Evolutionary conservation across 2,888 invertebrate species (phyloP), one percentile per base, ranked within the genome.

Genomic region (Axea sp.): DNA sequence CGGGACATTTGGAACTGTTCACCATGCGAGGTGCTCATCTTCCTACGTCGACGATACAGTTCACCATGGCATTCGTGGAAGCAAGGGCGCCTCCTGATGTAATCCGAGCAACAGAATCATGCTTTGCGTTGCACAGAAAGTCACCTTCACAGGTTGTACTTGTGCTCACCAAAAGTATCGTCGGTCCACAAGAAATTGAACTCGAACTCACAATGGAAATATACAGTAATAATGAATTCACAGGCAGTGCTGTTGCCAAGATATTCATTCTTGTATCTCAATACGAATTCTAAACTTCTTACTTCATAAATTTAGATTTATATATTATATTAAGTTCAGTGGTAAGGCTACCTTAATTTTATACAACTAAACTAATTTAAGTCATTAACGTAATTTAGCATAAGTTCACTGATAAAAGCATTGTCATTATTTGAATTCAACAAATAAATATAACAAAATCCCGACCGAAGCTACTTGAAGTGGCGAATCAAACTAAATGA

Each of bases 181-280:
- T 92, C 74, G 97, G 97, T 0, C 97, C 97, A 0, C 97, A 98
- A 86, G 96, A 96, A 82, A 93, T 97, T 76, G 95, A 96, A 80
- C 88, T 98, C 22, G 93, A 96, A 80, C 89, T 98, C 17, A 92
- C 92, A 74, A 96, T 97, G 96, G 94, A 95, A 60, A 90, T 96
- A 1, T 94, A 92, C 84, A 92, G 91, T 67, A 90, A 91, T 41
- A 91, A 92, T 2, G 90, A 91, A 47, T 95, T 94, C 74, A 92
- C 93, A 3, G 96, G 96, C 0, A 93, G 92, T 33, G 96, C 95
- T 6, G 91, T 97, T 0, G 96, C 96, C 0, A 95, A 94, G 85
- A 90, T 98, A 45, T 92, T 93, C 80, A 93, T 98, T 47, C 93
- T 92, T 82, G 96, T 97, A 2, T 95, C 96, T 0, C 93, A 95